Percentiles rank a stretch among this genome's conserved stretches.
Evolutionary conservation across 2,797 vertebrate species (phyloP).

Genomic region (Lepilemur septentrionalis): DNA sequence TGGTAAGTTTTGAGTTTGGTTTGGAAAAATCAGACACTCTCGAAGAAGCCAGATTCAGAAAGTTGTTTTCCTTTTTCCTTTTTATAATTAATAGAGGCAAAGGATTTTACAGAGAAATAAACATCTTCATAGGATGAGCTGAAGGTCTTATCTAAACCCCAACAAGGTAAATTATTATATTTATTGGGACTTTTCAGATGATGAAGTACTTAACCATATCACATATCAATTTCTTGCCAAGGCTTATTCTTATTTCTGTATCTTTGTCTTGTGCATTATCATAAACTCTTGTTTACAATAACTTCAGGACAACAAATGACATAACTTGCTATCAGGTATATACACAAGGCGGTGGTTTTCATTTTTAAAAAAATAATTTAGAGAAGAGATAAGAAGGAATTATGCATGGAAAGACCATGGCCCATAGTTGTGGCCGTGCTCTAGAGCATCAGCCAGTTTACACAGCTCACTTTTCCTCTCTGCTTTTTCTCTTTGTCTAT

Average conservation of each 20-base stretch:
- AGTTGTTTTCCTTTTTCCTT: background rate
- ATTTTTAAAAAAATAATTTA: background rate
- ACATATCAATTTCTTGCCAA: background rate
- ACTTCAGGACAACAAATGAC: background rate
- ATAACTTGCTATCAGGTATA: background rate
- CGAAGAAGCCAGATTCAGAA: background rate
- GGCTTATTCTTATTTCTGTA: background rate
- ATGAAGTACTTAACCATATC: background rate
- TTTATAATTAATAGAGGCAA: background rate
- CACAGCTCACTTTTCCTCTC: background rate
- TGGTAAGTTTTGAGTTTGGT: background rate
- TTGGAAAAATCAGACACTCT: background rate
- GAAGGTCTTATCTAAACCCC: background rate
- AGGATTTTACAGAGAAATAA: background rate
- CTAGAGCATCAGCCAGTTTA: background rate
- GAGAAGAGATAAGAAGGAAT: background rate
- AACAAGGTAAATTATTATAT: background rate
- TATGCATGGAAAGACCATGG: background rate
- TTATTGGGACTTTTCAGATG: background rate
- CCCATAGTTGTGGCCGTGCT: background rate
- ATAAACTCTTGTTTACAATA: background rate
- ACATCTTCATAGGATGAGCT: background rate
- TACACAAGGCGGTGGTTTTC: background rate
- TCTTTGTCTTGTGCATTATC: background rate
- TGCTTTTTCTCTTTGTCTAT: background rate